A percentile compares a stretch with the other conserved stretches of the same genome.
Conservation (phyloP, 2,113 vertebrate genomes). For the Ranitomeya imitator region DNA sequence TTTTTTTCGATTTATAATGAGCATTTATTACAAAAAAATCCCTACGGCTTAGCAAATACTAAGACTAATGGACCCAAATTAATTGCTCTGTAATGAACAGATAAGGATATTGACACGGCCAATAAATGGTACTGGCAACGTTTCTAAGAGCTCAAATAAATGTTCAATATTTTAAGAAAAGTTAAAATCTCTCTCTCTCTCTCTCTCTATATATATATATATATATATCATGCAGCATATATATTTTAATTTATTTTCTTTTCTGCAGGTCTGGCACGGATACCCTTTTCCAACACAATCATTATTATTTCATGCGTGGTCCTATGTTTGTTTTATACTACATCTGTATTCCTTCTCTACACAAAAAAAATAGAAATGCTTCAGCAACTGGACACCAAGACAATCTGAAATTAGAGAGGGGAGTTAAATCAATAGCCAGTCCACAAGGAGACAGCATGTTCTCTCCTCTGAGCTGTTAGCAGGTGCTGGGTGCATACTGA, state of each 20-base stretch:
- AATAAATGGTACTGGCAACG: background rate
- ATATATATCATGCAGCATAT: no score
- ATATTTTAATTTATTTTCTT: background rate
- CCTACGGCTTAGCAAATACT: background rate
- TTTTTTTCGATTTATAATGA: background rate
- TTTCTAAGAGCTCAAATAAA: background rate
- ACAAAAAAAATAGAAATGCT: slow-evolving; percentile 61
- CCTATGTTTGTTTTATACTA: slow-evolving; percentile 51
- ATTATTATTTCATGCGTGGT: slow-evolving; percentile 49
- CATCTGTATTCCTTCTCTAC: slow-evolving; percentile 59
- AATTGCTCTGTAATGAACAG: background rate
- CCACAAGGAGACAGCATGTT: slow-evolving; percentile 65
- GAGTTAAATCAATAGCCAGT: slow-evolving; percentile 74
- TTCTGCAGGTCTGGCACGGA: background rate
- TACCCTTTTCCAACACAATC: background rate
- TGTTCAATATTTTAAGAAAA: background rate
- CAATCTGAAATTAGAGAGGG: slow-evolving; percentile 70
- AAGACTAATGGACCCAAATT: background rate
- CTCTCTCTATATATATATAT: no score
- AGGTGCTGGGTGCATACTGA: slow-evolving; percentile 73
- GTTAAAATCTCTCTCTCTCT: no score
- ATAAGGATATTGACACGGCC: slow-evolving; percentile 21
- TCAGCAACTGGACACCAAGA: slow-evolving; percentile 65
- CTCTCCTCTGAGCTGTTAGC: slow-evolving; percentile 71
- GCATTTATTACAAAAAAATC: slow-evolving; percentile 10